Conservation (phyloP, 1,140 invertebrate species). For the Habropoda laboriosa region DNA sequence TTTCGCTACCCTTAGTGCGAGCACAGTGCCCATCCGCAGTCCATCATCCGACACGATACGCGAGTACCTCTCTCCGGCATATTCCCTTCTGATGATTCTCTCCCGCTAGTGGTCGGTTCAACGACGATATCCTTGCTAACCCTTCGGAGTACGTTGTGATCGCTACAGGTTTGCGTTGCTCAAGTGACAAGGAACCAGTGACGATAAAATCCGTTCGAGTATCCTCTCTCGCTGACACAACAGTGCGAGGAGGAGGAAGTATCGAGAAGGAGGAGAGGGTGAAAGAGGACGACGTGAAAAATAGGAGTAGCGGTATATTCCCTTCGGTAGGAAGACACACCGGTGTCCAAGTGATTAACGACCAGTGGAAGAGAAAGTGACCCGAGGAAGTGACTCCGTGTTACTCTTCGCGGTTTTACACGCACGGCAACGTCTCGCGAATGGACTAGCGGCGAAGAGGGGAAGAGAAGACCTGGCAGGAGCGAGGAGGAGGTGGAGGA, state of each 20-base stretch:
- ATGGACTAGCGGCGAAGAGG: constrained; percentile 11
- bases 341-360: constrained; percentile 40
- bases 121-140: too few species aligned
- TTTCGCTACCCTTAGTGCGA: constrained; percentile 72
- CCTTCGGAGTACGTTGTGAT: too few species aligned
- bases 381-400: constrained; percentile 52
- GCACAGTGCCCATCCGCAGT: constrained; percentile 67
- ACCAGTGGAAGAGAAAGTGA: constrained; percentile 54
- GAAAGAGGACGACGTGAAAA: background rate
- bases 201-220: too few species aligned
- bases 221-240: too few species aligned
- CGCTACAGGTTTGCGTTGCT: too few species aligned
- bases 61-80: too few species aligned
- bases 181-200: too few species aligned
- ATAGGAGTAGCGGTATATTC: too few species aligned
- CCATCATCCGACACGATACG: constrained; percentile 64
- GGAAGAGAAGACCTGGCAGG: constrained; percentile 12
- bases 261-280: background rate
- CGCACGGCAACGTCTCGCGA: constrained; percentile 51
- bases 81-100: too few species aligned
- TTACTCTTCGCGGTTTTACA: constrained; percentile 48
- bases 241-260: too few species aligned
- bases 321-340: background rate
- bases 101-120: too few species aligned
- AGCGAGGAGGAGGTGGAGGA: constrained; percentile 28